Percentiles rank a stretch among this genome's conserved stretches.
Evolutionary conservation across 1,140 invertebrate genomes (phyloP).

Genomic region (Drosophila teissieri): DNA sequence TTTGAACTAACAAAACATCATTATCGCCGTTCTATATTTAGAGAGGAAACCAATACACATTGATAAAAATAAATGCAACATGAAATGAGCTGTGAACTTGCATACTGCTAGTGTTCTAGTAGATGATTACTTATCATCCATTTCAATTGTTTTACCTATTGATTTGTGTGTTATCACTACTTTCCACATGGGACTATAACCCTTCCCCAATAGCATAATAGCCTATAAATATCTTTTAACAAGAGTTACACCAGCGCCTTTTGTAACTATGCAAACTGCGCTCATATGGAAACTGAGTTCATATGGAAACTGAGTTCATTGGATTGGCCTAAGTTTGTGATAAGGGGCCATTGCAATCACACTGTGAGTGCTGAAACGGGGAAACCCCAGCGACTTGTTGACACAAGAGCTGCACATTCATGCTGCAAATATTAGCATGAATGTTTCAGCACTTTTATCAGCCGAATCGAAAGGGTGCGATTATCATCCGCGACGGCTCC

Average conservation of each 20-base stretch:
- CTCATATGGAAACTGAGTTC: neutral
- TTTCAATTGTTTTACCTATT: no score
- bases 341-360: slow-evolving; percentile 27
- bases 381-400: slow-evolving; percentile 11
- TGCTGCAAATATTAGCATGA: slow-evolving; percentile 14
- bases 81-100: no score
- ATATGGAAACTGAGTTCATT: slow-evolving; percentile 9
- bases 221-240: neutral
- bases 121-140: no score
- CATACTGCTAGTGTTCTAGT: no score
- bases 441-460: neutral
- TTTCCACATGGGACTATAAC: no score
- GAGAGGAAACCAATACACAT: no score
- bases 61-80: no score
- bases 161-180: no score
- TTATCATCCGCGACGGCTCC: slow-evolving; percentile 9
- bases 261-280: neutral
- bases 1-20: no score
- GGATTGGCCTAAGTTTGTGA: slow-evolving; percentile 24
- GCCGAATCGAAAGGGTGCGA: slow-evolving; percentile 7
- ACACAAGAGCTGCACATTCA: slow-evolving; percentile 9
- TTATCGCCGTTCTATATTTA: no score
- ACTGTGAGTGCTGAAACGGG: slow-evolving; percentile 1
- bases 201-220: no score
- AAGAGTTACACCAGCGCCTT: neutral